These are phyloP conservation scores for Diarsia brunnea DNA, from an alignment of 2,888 invertebrate species.

Conservation along the genomic window DNA sequence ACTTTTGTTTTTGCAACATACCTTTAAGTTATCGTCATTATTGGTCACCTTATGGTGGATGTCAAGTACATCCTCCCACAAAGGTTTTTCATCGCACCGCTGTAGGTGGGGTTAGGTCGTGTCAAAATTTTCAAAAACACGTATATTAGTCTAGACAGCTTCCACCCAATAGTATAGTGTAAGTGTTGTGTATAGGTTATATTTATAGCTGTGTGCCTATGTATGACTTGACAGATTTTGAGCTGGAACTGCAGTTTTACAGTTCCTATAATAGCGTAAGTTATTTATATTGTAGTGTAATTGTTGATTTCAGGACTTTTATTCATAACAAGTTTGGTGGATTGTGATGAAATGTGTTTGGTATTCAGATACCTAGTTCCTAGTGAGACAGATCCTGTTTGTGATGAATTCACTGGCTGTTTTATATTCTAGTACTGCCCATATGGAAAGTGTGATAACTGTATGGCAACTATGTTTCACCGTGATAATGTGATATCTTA, in stretches of 20 bases:
- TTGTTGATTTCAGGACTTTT: slow-evolving; percentile 24
- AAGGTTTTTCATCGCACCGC: slow-evolving; percentile 74
- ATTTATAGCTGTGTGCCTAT: slow-evolving; percentile 44
- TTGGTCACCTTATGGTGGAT: slow-evolving; percentile 61
- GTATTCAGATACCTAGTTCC: not conserved
- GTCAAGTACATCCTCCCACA: slow-evolving; percentile 63
- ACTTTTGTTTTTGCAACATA: slow-evolving; percentile 51
- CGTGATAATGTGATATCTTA: not conserved
- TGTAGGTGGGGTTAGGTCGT: slow-evolving; percentile 86
- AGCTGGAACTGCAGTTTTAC: slow-evolving; percentile 22
- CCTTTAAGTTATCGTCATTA: slow-evolving; percentile 55
- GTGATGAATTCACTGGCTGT: not conserved
- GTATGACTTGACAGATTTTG: slow-evolving; percentile 62
- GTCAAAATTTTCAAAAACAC: slow-evolving; percentile 64
- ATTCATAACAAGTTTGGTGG: not conserved
- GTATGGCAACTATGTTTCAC: slow-evolving; percentile 20
- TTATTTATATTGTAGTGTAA: slow-evolving; percentile 38
- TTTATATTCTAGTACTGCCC: not conserved
- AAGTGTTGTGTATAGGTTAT: slow-evolving; percentile 59
- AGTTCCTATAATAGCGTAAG: slow-evolving; percentile 27
- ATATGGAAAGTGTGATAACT: not conserved
- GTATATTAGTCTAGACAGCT: slow-evolving; percentile 48
- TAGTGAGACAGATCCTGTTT: not conserved
- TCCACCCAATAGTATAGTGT: slow-evolving; percentile 29
- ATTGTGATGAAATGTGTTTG: slow-evolving; percentile 18